Evolutionary conservation across 2,888 invertebrate species (phyloP).

Genomic region (Conchocele bisecta): DNA sequence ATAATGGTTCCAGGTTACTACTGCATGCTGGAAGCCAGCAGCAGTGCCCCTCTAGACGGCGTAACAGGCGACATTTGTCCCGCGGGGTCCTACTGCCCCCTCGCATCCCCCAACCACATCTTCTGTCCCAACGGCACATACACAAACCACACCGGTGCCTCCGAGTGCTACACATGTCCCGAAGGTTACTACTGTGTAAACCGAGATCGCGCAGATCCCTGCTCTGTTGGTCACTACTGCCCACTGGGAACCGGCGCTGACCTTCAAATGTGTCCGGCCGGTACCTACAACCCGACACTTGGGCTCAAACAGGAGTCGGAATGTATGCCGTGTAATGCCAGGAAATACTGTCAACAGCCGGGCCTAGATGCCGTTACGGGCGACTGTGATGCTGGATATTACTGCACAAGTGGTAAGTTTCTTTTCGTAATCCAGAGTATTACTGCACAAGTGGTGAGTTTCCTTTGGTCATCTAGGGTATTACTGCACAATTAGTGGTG

Average conservation of each 20-base stretch:
- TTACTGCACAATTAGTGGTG: no score
- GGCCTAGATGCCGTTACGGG: constrained; percentile 69
- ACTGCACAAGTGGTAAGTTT: constrained; percentile 74
- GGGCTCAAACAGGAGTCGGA: constrained; percentile 70
- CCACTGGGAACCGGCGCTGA: constrained; percentile 78
- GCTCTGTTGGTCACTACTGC: constrained; percentile 77
- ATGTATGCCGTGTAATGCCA: constrained; percentile 80
- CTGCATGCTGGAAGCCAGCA: constrained; percentile 71
- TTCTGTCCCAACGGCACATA: constrained; percentile 80
- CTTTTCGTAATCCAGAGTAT: neutral
- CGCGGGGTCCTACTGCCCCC: constrained; percentile 75
- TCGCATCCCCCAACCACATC: constrained; percentile 69
- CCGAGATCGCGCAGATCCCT: constrained; percentile 76
- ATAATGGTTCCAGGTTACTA: constrained; percentile 70
- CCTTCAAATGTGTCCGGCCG: constrained; percentile 78
- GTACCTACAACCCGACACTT: constrained; percentile 76
- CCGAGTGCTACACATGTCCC: constrained; percentile 78
- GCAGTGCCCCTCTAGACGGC: constrained; percentile 74
- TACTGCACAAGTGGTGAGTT: no score
- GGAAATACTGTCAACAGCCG: constrained; percentile 75
- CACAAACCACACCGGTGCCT: constrained; percentile 79
- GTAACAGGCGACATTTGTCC: constrained; percentile 79
- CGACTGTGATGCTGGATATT: constrained; percentile 77
- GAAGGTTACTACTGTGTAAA: constrained; percentile 78
- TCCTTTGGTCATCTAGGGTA: no score